Conservation (phyloP, 2,113 vertebrate species). For the Mellivora capensis region DNA sequence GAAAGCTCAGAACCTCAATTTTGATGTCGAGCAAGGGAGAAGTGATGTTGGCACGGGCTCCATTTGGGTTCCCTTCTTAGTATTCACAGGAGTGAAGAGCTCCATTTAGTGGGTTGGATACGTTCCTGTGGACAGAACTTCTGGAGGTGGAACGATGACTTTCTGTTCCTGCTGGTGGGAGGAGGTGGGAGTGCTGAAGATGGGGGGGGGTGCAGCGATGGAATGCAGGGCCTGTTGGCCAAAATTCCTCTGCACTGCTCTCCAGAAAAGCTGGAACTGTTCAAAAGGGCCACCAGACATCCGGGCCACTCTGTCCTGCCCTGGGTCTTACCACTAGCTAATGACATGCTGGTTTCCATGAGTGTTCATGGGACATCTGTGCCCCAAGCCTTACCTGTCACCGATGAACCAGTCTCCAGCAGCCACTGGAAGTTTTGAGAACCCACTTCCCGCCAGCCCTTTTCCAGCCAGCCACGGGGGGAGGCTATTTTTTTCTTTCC, state of each 20-base stretch:
- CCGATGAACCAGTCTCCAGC: not conserved
- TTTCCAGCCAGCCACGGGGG: not conserved
- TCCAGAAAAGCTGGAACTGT: not conserved
- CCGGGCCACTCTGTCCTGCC: not conserved
- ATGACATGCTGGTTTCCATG: not conserved
- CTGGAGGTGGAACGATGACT: slow-evolving; percentile 3
- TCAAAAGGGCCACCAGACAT: not conserved
- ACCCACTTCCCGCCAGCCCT: not conserved
- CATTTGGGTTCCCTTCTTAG: slow-evolving; percentile 47
- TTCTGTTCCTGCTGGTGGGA: not conserved
- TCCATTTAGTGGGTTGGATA: slow-evolving; percentile 33
- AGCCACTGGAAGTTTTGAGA: slow-evolving; percentile 18
- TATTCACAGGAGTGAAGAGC: slow-evolving; percentile 5
- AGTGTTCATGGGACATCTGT: not conserved
- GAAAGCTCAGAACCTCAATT: slow-evolving; percentile 13
- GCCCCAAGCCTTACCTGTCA: not conserved
- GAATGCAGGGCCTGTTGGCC: not conserved
- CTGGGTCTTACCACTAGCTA: not conserved
- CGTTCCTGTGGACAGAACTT: not conserved
- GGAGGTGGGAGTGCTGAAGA: not conserved
- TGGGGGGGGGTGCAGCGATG: not conserved
- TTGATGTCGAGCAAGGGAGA: slow-evolving; percentile 21
- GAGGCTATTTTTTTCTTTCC: not conserved
- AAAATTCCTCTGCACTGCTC: not conserved
- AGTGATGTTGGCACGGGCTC: slow-evolving; percentile 21